Conservation (phyloP, 2,113 vertebrate species). For the Vimba vimba region DNA sequence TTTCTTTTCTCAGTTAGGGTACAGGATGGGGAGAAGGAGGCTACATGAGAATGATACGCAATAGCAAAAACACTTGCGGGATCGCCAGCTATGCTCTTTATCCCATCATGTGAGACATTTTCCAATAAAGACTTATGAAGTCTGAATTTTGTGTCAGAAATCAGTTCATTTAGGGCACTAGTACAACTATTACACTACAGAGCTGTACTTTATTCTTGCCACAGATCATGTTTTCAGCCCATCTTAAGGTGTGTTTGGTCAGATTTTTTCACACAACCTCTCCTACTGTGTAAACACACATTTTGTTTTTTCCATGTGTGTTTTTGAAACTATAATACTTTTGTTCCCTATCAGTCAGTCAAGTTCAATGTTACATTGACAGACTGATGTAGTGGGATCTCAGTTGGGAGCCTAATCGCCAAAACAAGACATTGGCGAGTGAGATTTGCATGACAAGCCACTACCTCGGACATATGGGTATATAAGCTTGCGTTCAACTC, state of each 20-base stretch:
- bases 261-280: background rate
- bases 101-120: conserved; percentile 69
- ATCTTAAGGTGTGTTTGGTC: background rate
- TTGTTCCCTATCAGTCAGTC: no score
- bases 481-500: no score
- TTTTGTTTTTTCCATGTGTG: no score
- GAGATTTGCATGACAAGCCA: no score
- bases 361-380: no score
- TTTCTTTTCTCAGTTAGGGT: conserved; percentile 71
- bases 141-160: background rate
- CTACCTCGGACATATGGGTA: no score
- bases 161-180: background rate
- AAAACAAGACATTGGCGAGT: no score
- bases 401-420: no score
- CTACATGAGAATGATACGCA: conserved; percentile 74
- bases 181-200: background rate
- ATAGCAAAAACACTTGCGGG: conserved; percentile 75
- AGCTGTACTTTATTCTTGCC: background rate
- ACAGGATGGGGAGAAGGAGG: conserved; percentile 77
- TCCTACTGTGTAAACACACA: no score
- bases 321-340: no score
- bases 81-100: conserved; percentile 78
- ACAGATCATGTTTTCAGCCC: background rate
- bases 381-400: no score
- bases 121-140: conserved; percentile 13